Percentiles rank a stretch among this genome's conserved stretches.
Evolutionary conservation across 2,113 vertebrate genomes (phyloP).

Genomic region (Urocolius indicus): DNA sequence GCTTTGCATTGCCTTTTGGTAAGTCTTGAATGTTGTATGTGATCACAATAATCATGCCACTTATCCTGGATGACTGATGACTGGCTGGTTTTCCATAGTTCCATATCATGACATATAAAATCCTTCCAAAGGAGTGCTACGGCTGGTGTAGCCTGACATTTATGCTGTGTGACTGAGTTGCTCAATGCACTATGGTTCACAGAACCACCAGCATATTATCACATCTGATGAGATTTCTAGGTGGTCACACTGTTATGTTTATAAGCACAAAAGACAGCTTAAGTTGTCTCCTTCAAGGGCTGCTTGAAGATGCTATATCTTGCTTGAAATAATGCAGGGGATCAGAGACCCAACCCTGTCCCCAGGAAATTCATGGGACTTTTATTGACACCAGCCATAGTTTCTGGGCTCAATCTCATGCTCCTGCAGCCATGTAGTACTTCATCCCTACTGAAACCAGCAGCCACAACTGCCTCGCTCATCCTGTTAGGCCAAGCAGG

Average conservation of each 20-base stretch:
- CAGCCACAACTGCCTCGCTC: not conserved
- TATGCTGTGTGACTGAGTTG: not conserved
- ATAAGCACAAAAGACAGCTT: not conserved
- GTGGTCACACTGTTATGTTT: not conserved
- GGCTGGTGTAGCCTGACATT: not conserved
- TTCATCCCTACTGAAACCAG: not conserved
- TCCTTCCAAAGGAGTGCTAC: not conserved
- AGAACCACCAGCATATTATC: not conserved
- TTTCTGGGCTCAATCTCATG: not conserved
- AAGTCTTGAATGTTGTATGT: not conserved
- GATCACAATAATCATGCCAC: not conserved
- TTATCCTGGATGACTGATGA: not conserved
- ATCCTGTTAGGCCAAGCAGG: accelerated
- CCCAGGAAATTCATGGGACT: not conserved
- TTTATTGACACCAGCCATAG: not conserved
- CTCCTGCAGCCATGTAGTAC: not conserved
- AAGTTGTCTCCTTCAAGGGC: not conserved
- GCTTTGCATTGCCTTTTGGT: not conserved
- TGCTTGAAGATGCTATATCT: not conserved
- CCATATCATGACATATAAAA: not conserved
- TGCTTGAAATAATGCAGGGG: not conserved
- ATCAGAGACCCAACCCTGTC: not conserved
- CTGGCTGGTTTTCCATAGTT: not conserved
- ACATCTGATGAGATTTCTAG: not conserved
- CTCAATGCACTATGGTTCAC: not conserved